Evolutionary conservation across 2,888 invertebrate species (phyloP), one percentile per base, ranked within the genome.

Genomic region (Rotaria macrura): DNA sequence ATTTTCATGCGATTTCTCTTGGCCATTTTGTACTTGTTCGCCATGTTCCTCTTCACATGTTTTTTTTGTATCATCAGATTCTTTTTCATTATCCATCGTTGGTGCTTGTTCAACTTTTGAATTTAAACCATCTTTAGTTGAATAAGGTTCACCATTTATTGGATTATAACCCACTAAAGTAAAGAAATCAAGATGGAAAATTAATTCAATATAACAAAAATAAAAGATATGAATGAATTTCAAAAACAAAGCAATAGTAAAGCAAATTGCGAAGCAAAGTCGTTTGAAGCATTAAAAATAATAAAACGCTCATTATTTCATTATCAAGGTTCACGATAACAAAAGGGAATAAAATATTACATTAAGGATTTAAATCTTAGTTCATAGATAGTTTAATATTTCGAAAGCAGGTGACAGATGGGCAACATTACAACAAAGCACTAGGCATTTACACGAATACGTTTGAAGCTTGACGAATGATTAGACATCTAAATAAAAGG

Each of bases 111-210:
- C 79, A n/a, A 43, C 14, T 43, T 79, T 79, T 12, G 79, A 43
- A 43, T 79, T 43, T n/a, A 43, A 43, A 43, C 79, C 79, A 43
- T 79, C 43, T 43, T 79, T 79, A 43, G 79, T 79, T 43, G 40
- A 43, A 43, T 79, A 79, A 5, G 79, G 20, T 43, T 79, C 79
- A n/a, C 79, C 79, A 79, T 25, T 79, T 12, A 79, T 79, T 43
- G 43, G 43, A 79, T 79, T 79, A 43, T 79, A 79, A 79, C 79
- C 79, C 79, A 79, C 79, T 79, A n/a, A 2, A 79, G 43, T 7
- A 74, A 74, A 14, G 0, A 40, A 79, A 79, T 43, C 23, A 79
- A 10, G n/a, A n/a, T n/a, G 43, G 9, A 25, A 5, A 79, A n/a
- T 43, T 79, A 40, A 40, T 3, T 4, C 43, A 17, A 47, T 14